Evolutionary conservation across 2,797 vertebrate genomes (phyloP).

Genomic region (Meriones psammophilus): DNA sequence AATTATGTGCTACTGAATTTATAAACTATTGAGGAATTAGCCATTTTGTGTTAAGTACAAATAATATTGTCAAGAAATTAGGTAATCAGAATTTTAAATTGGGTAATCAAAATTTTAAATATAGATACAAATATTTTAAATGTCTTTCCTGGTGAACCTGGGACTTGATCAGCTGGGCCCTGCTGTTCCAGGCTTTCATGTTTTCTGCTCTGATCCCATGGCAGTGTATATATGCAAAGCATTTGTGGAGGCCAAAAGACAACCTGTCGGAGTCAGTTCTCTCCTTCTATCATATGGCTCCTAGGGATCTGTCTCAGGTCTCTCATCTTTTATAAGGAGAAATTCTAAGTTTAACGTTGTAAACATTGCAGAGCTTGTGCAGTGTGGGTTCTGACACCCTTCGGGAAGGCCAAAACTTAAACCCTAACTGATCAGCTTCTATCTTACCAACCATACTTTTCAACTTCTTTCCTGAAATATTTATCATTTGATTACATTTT

Average conservation of each 20-base stretch:
- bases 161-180: neutral
- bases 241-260: neutral
- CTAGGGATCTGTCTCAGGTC: neutral
- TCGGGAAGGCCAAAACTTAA: rapidly evolving
- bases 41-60: neutral
- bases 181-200: neutral
- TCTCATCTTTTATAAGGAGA: neutral
- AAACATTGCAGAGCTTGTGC: rapidly evolving
- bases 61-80: neutral
- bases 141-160: neutral
- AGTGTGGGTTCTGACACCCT: neutral
- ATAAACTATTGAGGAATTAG: neutral
- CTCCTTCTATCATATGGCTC: neutral
- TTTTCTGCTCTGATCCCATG: neutral
- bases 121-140: neutral
- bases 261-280: neutral
- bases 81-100: neutral
- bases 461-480: neutral
- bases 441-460: neutral
- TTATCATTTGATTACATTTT: neutral
- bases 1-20: neutral
- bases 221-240: neutral
- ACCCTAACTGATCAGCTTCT: rapidly evolving
- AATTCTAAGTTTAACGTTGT: neutral
- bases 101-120: neutral